Percentiles rank a stretch among this genome's conserved stretches.
phyloP scores from a whole-genome alignment of 2,113 vertebrate species.

The Anhinga anhinga region DNA sequence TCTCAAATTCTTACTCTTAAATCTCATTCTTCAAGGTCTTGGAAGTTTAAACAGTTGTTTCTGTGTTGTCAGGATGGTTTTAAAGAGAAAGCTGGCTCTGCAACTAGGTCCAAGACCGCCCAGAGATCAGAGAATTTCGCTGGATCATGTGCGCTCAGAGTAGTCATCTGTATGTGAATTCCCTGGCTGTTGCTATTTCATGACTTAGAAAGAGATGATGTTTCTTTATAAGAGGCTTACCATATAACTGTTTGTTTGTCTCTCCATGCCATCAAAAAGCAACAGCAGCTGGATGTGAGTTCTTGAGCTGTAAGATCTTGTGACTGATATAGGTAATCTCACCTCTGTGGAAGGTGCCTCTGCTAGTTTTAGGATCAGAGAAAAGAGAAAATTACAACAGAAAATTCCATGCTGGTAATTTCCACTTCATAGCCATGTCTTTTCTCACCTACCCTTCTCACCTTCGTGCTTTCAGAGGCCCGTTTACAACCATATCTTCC shows the following conservation, averaged over 20 bases:
- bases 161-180: not conserved
- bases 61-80: not conserved
- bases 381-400: not conserved
- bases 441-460: not conserved
- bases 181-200: not conserved
- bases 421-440: not conserved
- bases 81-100: not conserved
- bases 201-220: not conserved
- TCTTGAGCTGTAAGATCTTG: not conserved
- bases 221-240: not conserved
- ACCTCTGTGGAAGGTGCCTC: not conserved
- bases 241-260: not conserved
- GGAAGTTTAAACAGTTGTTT: not conserved
- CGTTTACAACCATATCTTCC: not conserved
- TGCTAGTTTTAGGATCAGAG: not conserved
- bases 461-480: not conserved
- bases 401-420: not conserved
- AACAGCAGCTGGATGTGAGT: not conserved
- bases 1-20: not conserved
- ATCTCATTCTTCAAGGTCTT: not conserved
- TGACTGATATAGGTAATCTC: not conserved
- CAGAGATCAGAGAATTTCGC: not conserved
- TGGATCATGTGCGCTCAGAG: not conserved
- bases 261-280: not conserved
- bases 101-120: too few relatives aligned